These are phyloP conservation scores for Magallana ariakensis DNA, from an alignment of 1,140 invertebrate genomes.

Conservation along the genomic window DNA sequence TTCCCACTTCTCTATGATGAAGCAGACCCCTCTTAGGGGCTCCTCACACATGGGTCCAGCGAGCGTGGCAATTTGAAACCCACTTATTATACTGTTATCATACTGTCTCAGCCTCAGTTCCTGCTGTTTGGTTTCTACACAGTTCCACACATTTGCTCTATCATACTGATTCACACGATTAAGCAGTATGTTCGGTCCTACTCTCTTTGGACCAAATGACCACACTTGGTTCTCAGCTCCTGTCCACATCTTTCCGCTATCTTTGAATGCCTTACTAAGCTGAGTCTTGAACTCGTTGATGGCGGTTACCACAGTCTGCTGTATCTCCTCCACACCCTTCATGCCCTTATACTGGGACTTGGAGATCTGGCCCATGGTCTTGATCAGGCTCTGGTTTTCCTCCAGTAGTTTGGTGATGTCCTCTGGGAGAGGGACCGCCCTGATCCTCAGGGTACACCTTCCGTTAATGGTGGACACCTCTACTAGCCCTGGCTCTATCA, in stretches of 20 bases:
- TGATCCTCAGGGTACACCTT: conserved; percentile 87
- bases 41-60: conserved; percentile 97
- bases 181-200: conserved; percentile 92
- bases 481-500: conserved; percentile 79
- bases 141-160: conserved; percentile 79
- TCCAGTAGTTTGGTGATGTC: conserved; percentile 87
- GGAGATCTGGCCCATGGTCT: conserved; percentile 79
- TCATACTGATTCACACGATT: conserved; percentile 84
- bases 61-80: conserved; percentile 94
- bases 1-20: conserved; percentile 87
- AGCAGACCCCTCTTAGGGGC: conserved; percentile 96
- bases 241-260: conserved; percentile 82
- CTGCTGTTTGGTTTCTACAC: conserved; percentile 55
- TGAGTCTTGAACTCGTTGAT: conserved; percentile 84
- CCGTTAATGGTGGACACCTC: conserved; percentile 86
- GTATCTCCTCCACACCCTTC: conserved; percentile 51
- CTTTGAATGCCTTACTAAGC: conserved; percentile 84
- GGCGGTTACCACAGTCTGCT: conserved; percentile 76
- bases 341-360: conserved; percentile 63
- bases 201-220: conserved; percentile 93
- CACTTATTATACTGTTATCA: conserved; percentile 87
- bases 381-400: conserved; percentile 83
- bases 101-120: conserved; percentile 67
- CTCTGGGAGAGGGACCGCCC: conserved; percentile 89
- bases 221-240: conserved; percentile 88